Evolutionary conservation across 2,797 vertebrate genomes (phyloP).

Genomic region (Bucorvus abyssinicus): DNA sequence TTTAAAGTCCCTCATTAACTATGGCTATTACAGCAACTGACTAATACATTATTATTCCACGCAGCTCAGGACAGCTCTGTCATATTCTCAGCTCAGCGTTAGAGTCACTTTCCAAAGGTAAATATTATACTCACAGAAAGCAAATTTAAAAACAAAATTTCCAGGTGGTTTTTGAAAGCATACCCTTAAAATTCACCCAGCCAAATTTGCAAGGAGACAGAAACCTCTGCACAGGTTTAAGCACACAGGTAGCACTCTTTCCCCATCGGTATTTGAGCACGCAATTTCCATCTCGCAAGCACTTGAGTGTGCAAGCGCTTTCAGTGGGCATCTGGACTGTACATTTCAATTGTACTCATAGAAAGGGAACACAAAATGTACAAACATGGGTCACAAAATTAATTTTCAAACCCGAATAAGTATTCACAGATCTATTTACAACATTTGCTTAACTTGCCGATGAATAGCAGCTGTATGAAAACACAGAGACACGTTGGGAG

Average conservation of each 20-base stretch:
- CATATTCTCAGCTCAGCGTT: background rate
- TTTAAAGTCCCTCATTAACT: background rate
- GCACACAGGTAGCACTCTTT: background rate
- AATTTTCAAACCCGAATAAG: background rate
- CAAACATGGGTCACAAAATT: background rate
- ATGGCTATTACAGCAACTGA: background rate
- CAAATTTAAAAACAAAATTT: background rate
- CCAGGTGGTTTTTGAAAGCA: background rate
- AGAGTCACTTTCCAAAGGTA: background rate
- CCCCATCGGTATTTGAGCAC: background rate
- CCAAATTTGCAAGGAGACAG: background rate
- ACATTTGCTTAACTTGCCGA: background rate
- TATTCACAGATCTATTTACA: background rate
- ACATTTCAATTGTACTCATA: background rate
- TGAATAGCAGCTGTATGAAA: background rate
- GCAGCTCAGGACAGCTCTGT: background rate
- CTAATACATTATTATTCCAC: background rate
- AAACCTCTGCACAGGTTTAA: background rate
- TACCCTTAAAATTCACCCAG: background rate
- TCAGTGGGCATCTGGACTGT: background rate
- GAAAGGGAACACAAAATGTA: background rate
- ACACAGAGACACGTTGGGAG: background rate
- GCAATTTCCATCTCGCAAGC: background rate
- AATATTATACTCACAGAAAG: background rate
- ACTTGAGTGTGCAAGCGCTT: background rate